These are phyloP conservation scores for Pegea sp. DNA, from an alignment of 23 tunicate genomes.

Conservation along the genomic window DNA sequence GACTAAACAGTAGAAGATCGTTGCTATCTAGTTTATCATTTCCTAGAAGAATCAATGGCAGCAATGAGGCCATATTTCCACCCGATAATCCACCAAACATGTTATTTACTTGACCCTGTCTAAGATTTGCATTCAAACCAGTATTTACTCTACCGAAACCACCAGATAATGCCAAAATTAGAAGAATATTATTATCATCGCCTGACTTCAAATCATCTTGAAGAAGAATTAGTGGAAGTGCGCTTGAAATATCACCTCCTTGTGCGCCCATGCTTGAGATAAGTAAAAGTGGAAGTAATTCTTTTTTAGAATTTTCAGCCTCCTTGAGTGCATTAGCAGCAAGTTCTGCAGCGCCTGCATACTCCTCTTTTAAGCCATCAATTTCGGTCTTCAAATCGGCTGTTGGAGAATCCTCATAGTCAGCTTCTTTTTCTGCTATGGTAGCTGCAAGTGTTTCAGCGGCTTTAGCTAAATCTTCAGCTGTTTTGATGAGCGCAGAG, in stretches of 20 bases:
- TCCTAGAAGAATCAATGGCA: background rate
- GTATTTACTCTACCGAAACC: background rate
- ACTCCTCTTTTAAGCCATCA: too few species aligned
- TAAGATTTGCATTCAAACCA: background rate
- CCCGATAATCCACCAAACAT: background rate
- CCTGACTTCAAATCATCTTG: background rate
- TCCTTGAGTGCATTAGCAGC: too few species aligned
- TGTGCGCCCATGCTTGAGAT: background rate
- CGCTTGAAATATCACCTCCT: background rate
- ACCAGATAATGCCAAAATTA: background rate
- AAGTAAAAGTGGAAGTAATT: background rate
- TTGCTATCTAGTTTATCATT: background rate
- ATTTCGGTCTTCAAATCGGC: too few species aligned
- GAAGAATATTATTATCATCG: background rate
- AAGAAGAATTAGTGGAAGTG: background rate
- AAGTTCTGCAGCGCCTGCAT: conserved; percentile 1
- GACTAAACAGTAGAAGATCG: background rate
- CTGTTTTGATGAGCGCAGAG: background rate
- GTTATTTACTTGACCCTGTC: too few species aligned
- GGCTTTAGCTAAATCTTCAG: too few species aligned
- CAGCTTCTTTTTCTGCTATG: too few species aligned
- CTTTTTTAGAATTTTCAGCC: background rate
- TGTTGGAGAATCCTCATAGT: background rate
- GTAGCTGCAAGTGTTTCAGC: too few species aligned
- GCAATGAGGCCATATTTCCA: background rate